Base-by-base conservation (phyloP, 2,797 vertebrate species). In the Clarias pachynema region DNA sequence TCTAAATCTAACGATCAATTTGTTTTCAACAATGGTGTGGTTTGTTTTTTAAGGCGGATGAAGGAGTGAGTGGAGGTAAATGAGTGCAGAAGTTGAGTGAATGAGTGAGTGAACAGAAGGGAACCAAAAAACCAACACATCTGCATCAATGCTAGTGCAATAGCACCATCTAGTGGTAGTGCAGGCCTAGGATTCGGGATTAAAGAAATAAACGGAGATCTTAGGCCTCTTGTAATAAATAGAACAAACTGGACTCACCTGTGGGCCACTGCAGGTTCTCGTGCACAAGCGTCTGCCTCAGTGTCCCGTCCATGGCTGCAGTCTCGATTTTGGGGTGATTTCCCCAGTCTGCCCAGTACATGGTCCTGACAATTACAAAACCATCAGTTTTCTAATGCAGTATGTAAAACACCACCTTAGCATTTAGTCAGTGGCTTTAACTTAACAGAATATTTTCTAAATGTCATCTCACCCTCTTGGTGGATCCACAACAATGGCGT, bases 321-420 rank as follows among this genome's bases (percentile, higher is more conserved):
- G 97, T 99, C 92, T 99, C 98, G 1, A 99, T 99, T 92, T 99
- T 99, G 68, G 98, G 97, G 86, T 99, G 98, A 89, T 99, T 99
- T 0, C 98, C 98, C 98, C 98, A 99, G 91, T 99, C 97, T 59
- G 98, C 97, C 98, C 98, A 99, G 91, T 99, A 99, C 98, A 99
- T 99, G 0, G 96, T 98, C 24, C 98, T 99, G 74, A 53, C 49
- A 14, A 53, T 53, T 3, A 53, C n/a, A 29, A 26, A 68, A 63
- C 14, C 57, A 12, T 31, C 40, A 56, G 62, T 65, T 29, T 69
- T 31, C 1, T 24, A 26, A 12, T 18, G n/a, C n/a, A 26, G 18
- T 22, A 57, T 22, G 18, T 7, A 34, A 44, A 59, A 77, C 2
- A 18, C 22, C 22, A 31, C 22, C 31, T 34, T 57, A 77, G 0